phyloP scores from a whole-genome alignment of 2,113 vertebrate species.

The Xenopus borealis region DNA sequence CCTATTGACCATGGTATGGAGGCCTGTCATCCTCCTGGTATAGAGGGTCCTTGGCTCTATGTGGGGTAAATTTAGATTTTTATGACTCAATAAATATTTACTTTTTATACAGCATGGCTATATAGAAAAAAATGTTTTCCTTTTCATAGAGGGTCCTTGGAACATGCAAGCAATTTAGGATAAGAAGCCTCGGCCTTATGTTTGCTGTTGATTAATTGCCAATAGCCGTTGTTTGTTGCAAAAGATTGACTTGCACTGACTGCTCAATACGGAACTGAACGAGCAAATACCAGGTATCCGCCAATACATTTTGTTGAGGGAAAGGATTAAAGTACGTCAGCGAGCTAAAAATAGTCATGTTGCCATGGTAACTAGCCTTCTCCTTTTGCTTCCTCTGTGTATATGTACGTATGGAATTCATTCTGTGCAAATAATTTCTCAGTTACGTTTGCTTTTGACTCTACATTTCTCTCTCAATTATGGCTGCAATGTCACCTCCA shows the following conservation, averaged over 20 bases:
- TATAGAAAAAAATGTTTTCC: too few species aligned
- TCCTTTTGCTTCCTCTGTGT: conserved; percentile 52
- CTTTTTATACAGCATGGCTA: too few species aligned
- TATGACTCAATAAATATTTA: too few species aligned
- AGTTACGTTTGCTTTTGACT: background rate
- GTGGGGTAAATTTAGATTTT: too few species aligned
- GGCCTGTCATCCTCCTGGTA: too few species aligned
- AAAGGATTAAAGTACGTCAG: conserved; percentile 53
- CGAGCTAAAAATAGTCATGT: conserved; percentile 67
- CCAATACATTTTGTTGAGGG: conserved; percentile 50
- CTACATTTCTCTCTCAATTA: background rate
- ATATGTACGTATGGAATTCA: conserved; percentile 19
- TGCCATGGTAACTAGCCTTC: conserved; percentile 73
- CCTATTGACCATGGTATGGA: too few species aligned
- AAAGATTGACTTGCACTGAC: background rate
- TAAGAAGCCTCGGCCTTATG: too few species aligned
- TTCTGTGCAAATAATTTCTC: conserved; percentile 12
- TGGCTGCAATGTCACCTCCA: background rate
- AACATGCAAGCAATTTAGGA: too few species aligned
- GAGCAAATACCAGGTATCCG: conserved; percentile 21
- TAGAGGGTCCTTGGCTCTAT: too few species aligned
- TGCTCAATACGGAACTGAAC: background rate
- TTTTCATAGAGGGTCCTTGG: too few species aligned
- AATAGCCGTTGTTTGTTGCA: too few species aligned
- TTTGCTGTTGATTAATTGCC: too few species aligned